phyloP scores from a whole-genome alignment of 2,888 invertebrate species.

The Agrypnus murinus region DNA sequence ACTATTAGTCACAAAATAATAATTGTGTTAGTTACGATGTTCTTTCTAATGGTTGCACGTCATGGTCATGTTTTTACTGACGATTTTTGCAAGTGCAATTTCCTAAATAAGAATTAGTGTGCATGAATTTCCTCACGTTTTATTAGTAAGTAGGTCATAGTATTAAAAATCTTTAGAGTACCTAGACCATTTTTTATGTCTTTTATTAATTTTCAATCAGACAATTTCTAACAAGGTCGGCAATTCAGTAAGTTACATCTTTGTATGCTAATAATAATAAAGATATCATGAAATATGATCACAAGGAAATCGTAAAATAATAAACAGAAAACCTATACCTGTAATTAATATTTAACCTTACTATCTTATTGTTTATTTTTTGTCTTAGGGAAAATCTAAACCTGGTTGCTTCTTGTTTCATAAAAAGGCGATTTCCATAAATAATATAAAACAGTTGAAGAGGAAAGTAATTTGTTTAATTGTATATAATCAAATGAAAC shows the following conservation, averaged over 20 bases:
- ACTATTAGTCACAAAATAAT: conserved; percentile 5
- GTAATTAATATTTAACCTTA: conserved; percentile 18
- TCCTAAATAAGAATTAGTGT: not conserved
- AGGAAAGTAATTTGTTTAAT: no score
- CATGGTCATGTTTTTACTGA: not conserved
- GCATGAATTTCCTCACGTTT: conserved; percentile 5
- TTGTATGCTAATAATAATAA: not conserved
- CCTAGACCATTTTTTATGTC: not conserved
- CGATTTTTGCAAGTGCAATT: not conserved
- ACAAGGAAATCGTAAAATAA: not conserved
- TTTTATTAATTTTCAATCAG: not conserved
- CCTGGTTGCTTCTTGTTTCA: no score
- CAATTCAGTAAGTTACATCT: not conserved
- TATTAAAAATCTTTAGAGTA: not conserved
- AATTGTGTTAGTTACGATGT: not conserved
- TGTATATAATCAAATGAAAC: no score
- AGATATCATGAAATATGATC: conserved; percentile 3
- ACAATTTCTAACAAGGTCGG: not conserved
- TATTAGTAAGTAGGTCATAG: not conserved
- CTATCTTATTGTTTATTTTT: not conserved
- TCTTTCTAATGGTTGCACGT: conserved; percentile 12
- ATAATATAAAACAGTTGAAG: no score
- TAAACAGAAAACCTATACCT: conserved; percentile 12
- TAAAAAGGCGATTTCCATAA: no score
- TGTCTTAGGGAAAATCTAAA: not conserved